phyloP scores from a whole-genome alignment of 2,113 vertebrate genomes.

The Phalacrocorax aristotelis region DNA sequence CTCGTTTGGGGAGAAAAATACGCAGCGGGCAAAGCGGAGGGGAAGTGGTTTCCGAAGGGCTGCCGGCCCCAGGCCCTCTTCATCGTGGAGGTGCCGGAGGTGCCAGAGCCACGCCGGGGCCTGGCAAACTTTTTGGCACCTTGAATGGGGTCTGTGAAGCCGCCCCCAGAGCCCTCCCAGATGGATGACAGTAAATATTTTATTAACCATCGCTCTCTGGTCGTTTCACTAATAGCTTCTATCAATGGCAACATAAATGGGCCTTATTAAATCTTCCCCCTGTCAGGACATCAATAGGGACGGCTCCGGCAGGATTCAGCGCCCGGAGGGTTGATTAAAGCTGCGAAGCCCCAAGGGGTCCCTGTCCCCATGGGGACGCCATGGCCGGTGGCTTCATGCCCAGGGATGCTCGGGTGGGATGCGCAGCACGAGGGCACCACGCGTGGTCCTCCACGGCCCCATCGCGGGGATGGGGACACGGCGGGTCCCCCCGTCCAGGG shows the following conservation, averaged over 20 bases:
- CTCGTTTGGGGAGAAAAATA: neutral
- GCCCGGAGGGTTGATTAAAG: neutral
- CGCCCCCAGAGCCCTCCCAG: neutral
- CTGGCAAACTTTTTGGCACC: neutral
- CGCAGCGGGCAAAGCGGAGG: neutral
- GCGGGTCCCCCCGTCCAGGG: neutral
- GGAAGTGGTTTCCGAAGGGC: neutral
- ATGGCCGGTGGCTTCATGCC: rapidly evolving
- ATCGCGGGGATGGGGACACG: rapidly evolving
- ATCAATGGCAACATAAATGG: neutral
- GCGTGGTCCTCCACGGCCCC: neutral
- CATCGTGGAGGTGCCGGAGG: rapidly evolving
- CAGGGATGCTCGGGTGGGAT: neutral
- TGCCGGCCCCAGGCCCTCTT: neutral
- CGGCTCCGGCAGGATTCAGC: neutral
- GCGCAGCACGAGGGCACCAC: rapidly evolving
- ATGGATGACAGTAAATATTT: neutral
- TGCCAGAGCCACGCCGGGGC: neutral
- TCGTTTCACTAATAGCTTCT: neutral
- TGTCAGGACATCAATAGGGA: neutral
- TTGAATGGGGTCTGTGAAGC: rapidly evolving
- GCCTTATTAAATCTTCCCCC: neutral
- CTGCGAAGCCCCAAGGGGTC: rapidly evolving
- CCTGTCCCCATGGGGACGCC: neutral
- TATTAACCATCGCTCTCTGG: neutral